These are phyloP conservation scores for Cerastis rubricosa DNA, from an alignment of 2,888 invertebrate genomes.

Conservation along the genomic window DNA sequence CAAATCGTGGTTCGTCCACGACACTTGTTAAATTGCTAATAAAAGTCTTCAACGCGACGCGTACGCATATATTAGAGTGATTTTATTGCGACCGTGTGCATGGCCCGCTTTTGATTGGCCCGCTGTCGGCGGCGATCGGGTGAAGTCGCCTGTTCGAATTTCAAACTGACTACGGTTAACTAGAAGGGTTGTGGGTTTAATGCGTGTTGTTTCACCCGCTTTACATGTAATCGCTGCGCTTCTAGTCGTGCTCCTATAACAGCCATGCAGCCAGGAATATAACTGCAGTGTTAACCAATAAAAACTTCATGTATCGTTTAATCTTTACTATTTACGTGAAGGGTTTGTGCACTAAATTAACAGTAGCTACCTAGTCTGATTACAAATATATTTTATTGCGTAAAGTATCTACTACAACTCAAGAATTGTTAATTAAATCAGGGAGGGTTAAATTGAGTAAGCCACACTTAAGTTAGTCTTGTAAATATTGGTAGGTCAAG, in stretches of 20 bases:
- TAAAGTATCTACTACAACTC: not conserved
- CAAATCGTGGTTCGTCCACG: slow-evolving; percentile 82
- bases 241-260: slow-evolving; percentile 16
- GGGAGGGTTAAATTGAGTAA: slow-evolving; percentile 2
- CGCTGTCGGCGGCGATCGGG: slow-evolving; percentile 61
- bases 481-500: slow-evolving; percentile 13
- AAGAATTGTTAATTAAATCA: slow-evolving; percentile 20
- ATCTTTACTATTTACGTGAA: slow-evolving; percentile 23
- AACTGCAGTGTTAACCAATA: slow-evolving; percentile 17
- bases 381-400: slow-evolving; percentile 22
- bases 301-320: slow-evolving; percentile 27
- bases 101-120: slow-evolving; percentile 78
- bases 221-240: slow-evolving; percentile 18
- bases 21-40: slow-evolving; percentile 88
- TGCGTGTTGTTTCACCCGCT: slow-evolving; percentile 34
- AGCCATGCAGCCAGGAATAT: not conserved
- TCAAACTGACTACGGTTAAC: slow-evolving; percentile 47
- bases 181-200: slow-evolving; percentile 40
- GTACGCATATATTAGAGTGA: slow-evolving; percentile 84
- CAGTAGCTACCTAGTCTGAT: not conserved
- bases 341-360: not conserved
- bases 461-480: slow-evolving; percentile 3
- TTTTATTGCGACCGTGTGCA: slow-evolving; percentile 78
- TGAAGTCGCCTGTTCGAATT: slow-evolving; percentile 60
- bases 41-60: slow-evolving; percentile 85